A percentile compares a stretch with the other conserved stretches of the same genome.
Evolutionary conservation across 2,888 invertebrate genomes (phyloP).

Genomic region (Hypomecis punctinalis): DNA sequence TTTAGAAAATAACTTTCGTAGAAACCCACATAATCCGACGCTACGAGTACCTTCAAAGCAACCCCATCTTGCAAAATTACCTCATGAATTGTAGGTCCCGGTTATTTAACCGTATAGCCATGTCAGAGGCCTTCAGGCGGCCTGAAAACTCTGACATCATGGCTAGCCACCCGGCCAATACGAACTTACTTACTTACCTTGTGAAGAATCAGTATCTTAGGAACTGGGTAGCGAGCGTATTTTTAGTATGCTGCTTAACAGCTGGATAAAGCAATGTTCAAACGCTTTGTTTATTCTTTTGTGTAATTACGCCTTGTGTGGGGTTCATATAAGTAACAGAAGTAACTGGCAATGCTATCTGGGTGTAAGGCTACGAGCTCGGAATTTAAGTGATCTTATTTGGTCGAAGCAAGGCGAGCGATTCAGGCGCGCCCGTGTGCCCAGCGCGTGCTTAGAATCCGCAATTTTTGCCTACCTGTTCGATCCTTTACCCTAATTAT

Average conservation of each 20-base stretch:
- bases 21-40: no score
- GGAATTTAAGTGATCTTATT: slow-evolving; percentile 83
- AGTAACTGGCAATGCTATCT: slow-evolving; percentile 74
- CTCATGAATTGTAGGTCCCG: no score
- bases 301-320: slow-evolving; percentile 75
- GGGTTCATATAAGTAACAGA: slow-evolving; percentile 71
- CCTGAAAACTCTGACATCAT: no score
- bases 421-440: slow-evolving; percentile 66
- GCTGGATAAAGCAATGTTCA: slow-evolving; percentile 62
- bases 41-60: no score
- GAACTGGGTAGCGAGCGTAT: neutral
- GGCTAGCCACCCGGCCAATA: no score
- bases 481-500: slow-evolving; percentile 73
- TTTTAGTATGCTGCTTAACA: slow-evolving; percentile 50
- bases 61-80: neutral
- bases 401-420: slow-evolving; percentile 66
- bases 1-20: no score
- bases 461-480: slow-evolving; percentile 68
- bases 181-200: no score
- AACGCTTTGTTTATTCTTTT: slow-evolving; percentile 72
- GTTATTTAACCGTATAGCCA: no score
- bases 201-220: no score
- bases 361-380: slow-evolving; percentile 71
- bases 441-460: slow-evolving; percentile 72
- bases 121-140: no score